Base-by-base conservation (phyloP, 2,797 vertebrate genomes). In the Spinibarbus caldwelli region DNA sequence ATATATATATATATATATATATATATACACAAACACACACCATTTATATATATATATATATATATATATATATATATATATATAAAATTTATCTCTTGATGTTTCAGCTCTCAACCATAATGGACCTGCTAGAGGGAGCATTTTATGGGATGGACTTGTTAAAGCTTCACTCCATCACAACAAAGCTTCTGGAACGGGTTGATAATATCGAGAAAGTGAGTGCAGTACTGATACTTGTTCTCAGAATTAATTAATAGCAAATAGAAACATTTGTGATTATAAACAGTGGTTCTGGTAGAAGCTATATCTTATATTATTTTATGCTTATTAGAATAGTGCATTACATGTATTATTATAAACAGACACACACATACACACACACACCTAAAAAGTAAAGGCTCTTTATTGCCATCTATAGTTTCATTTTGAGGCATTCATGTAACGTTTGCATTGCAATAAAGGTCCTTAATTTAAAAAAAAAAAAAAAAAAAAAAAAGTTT, bases 101-200 rank as follows among this genome's bases (percentile, higher is more conserved):
- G 86, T 21, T 82, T 83, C 80, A 99, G 98, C 93, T 99, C 21
- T 95, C 97, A 12, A 95, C 96, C 4, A 95, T 98, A 38, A 93
- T 97, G 0, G 97, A 99, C 89, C 90, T 99, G 93, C 90, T 99
- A 86, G 97, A 99, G 92, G 96, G 95, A 8, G 96, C 98, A 47
- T 94, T 97, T 80, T 98, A 97, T 54, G 97, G 97, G 54, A 90
- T 99, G 90, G 98, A 99, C 91, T 93, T 99, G 78, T 92, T 99
- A 70, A 99, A 99, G 89, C 92, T 99, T 78, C 96, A 99, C 80
- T 96, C 97, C 0, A 93, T 99, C 87, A 98, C 97, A 26, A 97
- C 96, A 57, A 98, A 97, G 91, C 95, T 99, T 77, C 93, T 97
- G 91, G 95, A 95, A 14, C 96, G 95, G 1, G 94, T 99, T 88